Percentiles rank a stretch among this genome's conserved stretches.
phyloP scores from a whole-genome alignment of 2,888 invertebrate genomes.

The Macaria liturata region DNA sequence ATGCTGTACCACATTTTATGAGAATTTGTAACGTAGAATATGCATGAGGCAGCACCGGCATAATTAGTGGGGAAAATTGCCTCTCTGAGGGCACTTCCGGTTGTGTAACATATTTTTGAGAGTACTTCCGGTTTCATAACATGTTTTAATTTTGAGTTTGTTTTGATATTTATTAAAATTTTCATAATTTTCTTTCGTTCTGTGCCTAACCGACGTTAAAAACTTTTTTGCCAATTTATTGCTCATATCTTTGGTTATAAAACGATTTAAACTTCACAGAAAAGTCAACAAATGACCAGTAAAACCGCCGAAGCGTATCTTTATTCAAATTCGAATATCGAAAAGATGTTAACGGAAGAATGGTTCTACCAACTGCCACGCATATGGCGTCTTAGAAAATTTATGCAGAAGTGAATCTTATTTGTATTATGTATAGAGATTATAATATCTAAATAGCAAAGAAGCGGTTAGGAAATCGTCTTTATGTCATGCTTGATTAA shows the following conservation, averaged over 20 bases:
- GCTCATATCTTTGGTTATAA: too few relatives aligned
- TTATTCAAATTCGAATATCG: constrained; percentile 22
- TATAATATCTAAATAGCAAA: too few relatives aligned
- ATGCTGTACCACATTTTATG: constrained; percentile 8
- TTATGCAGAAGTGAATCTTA: background rate
- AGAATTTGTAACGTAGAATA: constrained; percentile 17
- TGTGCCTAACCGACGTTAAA: too few relatives aligned
- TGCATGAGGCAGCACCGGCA: constrained; percentile 20
- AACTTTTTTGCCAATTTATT: too few relatives aligned
- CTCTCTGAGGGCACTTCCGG: constrained; percentile 19
- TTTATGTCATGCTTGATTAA: too few relatives aligned
- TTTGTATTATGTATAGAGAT: background rate
- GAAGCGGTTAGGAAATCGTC: too few relatives aligned
- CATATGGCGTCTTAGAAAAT: constrained; percentile 16
- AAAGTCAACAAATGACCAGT: constrained; percentile 1
- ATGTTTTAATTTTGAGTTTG: constrained; percentile 19
- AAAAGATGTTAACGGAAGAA: constrained; percentile 16
- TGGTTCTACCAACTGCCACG: constrained; percentile 13
- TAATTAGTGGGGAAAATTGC: constrained; percentile 25
- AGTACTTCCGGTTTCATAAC: constrained; percentile 21
- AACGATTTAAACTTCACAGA: background rate
- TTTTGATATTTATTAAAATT: background rate
- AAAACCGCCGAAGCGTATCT: constrained; percentile 8
- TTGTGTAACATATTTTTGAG: constrained; percentile 22
- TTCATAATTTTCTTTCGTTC: too few relatives aligned